A percentile compares a stretch with the other conserved stretches of the same genome.
Conservation (phyloP, 2,888 invertebrate genomes). For the Uloborus plumipes region DNA sequence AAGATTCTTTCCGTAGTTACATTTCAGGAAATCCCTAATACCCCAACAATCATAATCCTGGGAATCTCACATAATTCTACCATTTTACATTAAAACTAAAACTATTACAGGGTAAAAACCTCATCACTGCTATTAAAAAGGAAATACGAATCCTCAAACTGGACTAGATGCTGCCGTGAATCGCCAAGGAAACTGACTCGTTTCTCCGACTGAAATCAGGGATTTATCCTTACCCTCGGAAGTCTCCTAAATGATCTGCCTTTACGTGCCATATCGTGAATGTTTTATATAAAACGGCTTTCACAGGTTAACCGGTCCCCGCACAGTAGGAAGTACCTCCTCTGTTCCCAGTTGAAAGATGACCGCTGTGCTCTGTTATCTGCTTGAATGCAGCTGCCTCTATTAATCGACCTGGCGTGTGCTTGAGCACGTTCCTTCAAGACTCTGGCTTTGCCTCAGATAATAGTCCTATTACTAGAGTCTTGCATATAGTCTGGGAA, state of each 20-base stretch:
- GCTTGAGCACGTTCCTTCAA: constrained; percentile 46
- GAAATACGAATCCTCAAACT: too few relatives aligned
- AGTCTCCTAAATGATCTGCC: background rate
- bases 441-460: constrained; percentile 34
- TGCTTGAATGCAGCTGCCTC: constrained; percentile 49
- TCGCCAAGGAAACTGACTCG: background rate
- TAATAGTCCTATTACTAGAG: constrained; percentile 39
- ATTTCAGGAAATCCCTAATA: too few relatives aligned
- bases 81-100: too few relatives aligned
- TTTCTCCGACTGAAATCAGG: background rate
- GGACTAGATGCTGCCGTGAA: too few relatives aligned
- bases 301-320: background rate
- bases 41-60: too few relatives aligned
- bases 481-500: too few relatives aligned
- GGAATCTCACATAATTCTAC: too few relatives aligned
- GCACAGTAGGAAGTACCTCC: constrained; percentile 8
- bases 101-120: too few relatives aligned
- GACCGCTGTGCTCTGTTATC: constrained; percentile 54
- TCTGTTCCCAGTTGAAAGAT: constrained; percentile 43
- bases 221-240: background rate
- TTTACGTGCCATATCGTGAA: constrained; percentile 22
- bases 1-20: too few relatives aligned
- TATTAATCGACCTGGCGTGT: constrained; percentile 40
- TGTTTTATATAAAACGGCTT: constrained; percentile 10
- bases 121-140: too few relatives aligned